Percentiles rank a stretch among this genome's conserved stretches.
These are phyloP conservation scores for Ochotona princeps DNA, from an alignment of 2,113 vertebrate genomes.

Conservation along the genomic window DNA sequence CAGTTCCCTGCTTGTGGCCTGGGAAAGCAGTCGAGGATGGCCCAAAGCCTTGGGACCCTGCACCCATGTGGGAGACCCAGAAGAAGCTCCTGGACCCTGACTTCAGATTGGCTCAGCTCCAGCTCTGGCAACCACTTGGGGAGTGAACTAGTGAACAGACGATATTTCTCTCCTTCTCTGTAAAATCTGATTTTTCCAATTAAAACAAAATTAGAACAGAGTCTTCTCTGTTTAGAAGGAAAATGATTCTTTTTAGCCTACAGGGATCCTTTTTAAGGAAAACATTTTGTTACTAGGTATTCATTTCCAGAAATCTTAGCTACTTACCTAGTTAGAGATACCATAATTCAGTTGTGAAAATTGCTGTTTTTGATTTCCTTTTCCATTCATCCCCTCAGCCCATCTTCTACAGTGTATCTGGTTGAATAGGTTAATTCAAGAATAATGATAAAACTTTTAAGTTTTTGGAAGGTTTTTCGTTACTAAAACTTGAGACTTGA, in stretches of 20 bases:
- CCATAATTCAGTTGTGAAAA: not conserved
- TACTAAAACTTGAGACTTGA: constrained; percentile 15
- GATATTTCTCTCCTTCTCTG: no score
- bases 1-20: no score
- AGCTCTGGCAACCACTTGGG: no score
- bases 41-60: no score
- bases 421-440: not conserved
- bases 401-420: not conserved
- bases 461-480: constrained; percentile 5
- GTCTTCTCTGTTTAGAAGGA: not conserved
- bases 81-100: no score
- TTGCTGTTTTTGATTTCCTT: not conserved
- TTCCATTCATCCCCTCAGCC: not conserved
- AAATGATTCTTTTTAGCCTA: not conserved
- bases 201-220: not conserved
- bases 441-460: not conserved
- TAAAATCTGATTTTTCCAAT: no score
- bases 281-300: not conserved
- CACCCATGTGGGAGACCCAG: no score
- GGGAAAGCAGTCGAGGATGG: no score
- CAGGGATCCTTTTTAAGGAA: not conserved
- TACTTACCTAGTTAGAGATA: not conserved
- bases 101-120: no score
- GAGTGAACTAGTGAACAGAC: no score
- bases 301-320: not conserved